Evolutionary conservation across 1,140 invertebrate species (phyloP), one percentile per base, ranked within the genome.

Genomic region (Hyles vespertilio): DNA sequence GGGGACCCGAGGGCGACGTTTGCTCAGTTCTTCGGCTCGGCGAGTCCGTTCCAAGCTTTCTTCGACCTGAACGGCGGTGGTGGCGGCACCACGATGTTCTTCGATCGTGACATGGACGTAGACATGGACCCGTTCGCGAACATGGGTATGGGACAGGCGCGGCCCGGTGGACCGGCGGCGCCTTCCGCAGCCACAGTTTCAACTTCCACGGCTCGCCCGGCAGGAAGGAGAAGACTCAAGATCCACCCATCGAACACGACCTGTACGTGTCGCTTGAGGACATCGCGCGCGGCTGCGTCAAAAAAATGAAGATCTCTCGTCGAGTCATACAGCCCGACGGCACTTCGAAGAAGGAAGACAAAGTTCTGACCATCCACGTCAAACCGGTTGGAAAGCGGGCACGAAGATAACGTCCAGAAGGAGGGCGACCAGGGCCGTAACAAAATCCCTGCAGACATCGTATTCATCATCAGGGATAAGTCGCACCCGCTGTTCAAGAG

Each of bases 261-360:
- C 88, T 99, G n/a, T 97, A 96, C 78, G 97, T 99, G 3, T 94
- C 94, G 0, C 86, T 99, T 32, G 95, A 99, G 77, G 97, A 99
- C 74, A 96, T 99, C 63, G 92, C 94, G 5, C 93, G 93, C 64
- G 98, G 98, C 33, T 99, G 97, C 84, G 97, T 96, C 0, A 99
- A 99, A 89, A 99, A 99, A 89, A 99, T 99, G 98, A 99, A 99
- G 90, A 99, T 99, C 53, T 98, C 97, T 12, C 92, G 98, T 67
- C 94, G 95, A 72, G 96, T 99, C 11, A 86, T 96, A 4, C 94
- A 94, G 72, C 87, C 93, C 4, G 97, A 99, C 87, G 97, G 97
- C 51, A 93, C 94, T 7, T 92, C 94, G 0, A 94, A 94, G 67
- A 97, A 98, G 73, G 97, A 99, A 84, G 98, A 99, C 79, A 99